phyloP scores from a whole-genome alignment of 2,797 vertebrate genomes.

The Pempheris klunzingeri region DNA sequence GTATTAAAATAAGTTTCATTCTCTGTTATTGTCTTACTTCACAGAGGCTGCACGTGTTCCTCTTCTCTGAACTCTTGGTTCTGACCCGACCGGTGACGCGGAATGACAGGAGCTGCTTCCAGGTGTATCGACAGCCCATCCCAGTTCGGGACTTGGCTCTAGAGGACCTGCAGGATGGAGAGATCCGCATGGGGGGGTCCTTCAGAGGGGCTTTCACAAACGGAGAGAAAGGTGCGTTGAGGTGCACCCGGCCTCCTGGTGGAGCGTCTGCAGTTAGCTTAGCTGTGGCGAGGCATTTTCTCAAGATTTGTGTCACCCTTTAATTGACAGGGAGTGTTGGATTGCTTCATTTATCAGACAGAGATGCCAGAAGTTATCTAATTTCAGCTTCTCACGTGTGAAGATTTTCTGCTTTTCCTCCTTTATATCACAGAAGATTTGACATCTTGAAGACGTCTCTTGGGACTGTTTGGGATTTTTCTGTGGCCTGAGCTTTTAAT shows the following conservation, averaged over 20 bases:
- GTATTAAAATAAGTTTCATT: neutral
- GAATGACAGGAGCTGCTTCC: constrained; percentile 92
- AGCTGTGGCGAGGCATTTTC: neutral
- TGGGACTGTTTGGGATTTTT: neutral
- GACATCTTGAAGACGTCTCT: too few relatives aligned
- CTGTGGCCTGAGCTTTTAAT: neutral
- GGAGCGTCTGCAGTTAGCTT: neutral
- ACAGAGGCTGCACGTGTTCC: constrained; percentile 96
- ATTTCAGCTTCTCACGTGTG: neutral
- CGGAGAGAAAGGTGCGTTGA: constrained; percentile 92
- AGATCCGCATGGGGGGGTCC: constrained; percentile 95
- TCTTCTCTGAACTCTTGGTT: constrained; percentile 96
- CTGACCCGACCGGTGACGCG: constrained; percentile 93
- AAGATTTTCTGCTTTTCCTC: neutral
- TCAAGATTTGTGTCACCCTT: neutral
- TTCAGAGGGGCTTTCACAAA: constrained; percentile 96
- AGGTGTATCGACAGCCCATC: constrained; percentile 97
- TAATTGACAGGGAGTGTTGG: neutral
- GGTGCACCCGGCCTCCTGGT: neutral
- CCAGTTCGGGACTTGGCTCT: constrained; percentile 91
- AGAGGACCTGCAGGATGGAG: constrained; percentile 97
- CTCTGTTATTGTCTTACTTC: constrained; percentile 1
- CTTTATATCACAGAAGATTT: too few relatives aligned
- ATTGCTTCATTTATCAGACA: neutral
- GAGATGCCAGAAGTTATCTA: neutral